These are phyloP conservation scores for Cercopithecus mona DNA, from an alignment of 2,113 vertebrate species.

Conservation along the genomic window DNA sequence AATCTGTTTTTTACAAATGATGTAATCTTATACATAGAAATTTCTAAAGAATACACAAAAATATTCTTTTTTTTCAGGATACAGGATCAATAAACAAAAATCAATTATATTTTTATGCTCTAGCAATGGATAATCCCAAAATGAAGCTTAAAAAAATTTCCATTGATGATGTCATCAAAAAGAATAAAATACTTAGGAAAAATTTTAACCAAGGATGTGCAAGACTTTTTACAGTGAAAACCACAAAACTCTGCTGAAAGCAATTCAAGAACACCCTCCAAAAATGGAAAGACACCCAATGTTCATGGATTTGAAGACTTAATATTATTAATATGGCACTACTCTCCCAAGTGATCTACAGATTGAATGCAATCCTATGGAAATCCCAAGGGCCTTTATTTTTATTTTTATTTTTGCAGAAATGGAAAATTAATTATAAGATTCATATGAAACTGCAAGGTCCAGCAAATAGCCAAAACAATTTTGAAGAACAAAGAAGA, in stretches of 20 bases:
- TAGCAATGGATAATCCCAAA: neutral
- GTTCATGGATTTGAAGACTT: neutral
- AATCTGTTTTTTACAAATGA: neutral
- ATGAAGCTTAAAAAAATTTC: neutral
- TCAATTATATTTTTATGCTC: neutral
- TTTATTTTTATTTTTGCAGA: neutral
- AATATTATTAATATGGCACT: neutral
- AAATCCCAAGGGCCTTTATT: neutral
- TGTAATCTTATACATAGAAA: neutral
- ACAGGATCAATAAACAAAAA: neutral
- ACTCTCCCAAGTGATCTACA: neutral
- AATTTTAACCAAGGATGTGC: neutral
- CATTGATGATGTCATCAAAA: neutral
- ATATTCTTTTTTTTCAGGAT: neutral
- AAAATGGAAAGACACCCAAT: neutral
- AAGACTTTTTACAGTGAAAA: neutral
- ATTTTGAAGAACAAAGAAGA: neutral
- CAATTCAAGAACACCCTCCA: neutral
- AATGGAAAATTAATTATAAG: neutral
- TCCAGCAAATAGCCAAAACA: neutral
- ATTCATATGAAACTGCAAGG: neutral
- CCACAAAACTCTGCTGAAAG: neutral
- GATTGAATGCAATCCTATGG: neutral
- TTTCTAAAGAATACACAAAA: neutral
- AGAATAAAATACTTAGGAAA: neutral